Base-by-base conservation (phyloP, 2,888 invertebrate species). In the Microplitis deprimator region DNA sequence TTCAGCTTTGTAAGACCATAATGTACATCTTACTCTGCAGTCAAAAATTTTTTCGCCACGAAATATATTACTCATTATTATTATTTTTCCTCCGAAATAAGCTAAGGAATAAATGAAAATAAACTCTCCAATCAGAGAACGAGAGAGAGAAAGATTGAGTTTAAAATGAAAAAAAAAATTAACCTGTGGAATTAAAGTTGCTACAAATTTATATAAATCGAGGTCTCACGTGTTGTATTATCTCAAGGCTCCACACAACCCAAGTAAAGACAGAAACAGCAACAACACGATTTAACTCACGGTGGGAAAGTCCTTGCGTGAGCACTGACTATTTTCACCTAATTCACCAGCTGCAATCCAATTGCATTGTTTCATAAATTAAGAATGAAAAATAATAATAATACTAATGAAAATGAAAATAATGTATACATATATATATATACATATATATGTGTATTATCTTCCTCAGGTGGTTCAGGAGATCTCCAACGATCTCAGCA, bases 41-140 rank as follows among this genome's bases (percentile, higher is more conserved):
- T 61, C 73, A 72, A 68, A 73, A 62, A 71, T 78, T 81, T 75
- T 77, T 75, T 76, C 74, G 76, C 60, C 50, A n/a, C 50, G 65
- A 29, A 29, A 29, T 29, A 29, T 29, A 4, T 29, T 29, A 29
- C 29, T 29, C 29, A 29, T 29, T 29, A 29, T 29, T 29, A 29
- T 29, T 29, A 29, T 29, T 29, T 29, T 29, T 29, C 29, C 29
- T 29, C 29, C 29, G 29, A 29, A 29, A 29, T 29, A 29, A 29
- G 29, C 29, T 29, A 29, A 29, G 29, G 29, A 4, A 62, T 67
- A 59, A 59, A 59, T 59, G 59, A 59, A 29, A 29, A 29, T 29
- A 29, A 29, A 29, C 29, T 29, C 29, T 29, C 3, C 4, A 29
- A 29, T 29, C 4, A 29, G 29, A 29, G 29, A 29, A 59, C n/a